These are phyloP conservation scores for Ciconia boyciana DNA, from an alignment of 2,113 vertebrate genomes.

Conservation along the genomic window DNA sequence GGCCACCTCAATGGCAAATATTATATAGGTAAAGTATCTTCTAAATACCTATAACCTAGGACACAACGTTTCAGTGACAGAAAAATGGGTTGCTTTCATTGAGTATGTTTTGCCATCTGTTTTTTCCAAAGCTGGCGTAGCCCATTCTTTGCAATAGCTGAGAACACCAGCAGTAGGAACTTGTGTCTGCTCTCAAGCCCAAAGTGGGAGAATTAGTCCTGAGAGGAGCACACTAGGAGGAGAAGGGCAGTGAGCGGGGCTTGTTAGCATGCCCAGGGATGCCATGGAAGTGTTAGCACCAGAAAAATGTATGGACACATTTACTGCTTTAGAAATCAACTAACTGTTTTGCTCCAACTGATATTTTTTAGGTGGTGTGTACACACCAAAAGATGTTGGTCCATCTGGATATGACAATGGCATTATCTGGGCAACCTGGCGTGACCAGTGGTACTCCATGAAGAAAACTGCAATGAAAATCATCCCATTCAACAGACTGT, in stretches of 20 bases:
- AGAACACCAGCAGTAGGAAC: neutral
- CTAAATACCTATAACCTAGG: neutral
- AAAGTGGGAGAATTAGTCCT: neutral
- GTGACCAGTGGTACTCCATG: conserved; percentile 90
- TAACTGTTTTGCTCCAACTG: neutral
- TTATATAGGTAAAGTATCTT: conserved; percentile 73
- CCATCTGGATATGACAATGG: conserved; percentile 84
- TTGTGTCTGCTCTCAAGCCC: neutral
- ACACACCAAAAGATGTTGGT: conserved; percentile 75
- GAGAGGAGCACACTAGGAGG: neutral
- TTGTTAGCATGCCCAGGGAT: neutral
- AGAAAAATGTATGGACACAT: neutral
- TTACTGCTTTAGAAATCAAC: neutral
- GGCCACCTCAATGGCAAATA: conserved; percentile 94
- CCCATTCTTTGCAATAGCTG: neutral
- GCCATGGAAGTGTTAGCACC: neutral
- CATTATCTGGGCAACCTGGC: conserved; percentile 94
- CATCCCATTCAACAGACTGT: conserved; percentile 85
- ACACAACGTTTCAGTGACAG: neutral
- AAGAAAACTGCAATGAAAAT: conserved; percentile 94
- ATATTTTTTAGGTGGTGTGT: conserved; percentile 79
- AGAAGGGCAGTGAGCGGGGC: neutral
- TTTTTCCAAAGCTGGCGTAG: neutral
- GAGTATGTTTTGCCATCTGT: neutral
- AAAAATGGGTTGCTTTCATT: neutral